Evolutionary conservation across 2,797 vertebrate species (phyloP), one percentile per base, ranked within the genome.

Genomic region (Protonibea diacanthus): DNA sequence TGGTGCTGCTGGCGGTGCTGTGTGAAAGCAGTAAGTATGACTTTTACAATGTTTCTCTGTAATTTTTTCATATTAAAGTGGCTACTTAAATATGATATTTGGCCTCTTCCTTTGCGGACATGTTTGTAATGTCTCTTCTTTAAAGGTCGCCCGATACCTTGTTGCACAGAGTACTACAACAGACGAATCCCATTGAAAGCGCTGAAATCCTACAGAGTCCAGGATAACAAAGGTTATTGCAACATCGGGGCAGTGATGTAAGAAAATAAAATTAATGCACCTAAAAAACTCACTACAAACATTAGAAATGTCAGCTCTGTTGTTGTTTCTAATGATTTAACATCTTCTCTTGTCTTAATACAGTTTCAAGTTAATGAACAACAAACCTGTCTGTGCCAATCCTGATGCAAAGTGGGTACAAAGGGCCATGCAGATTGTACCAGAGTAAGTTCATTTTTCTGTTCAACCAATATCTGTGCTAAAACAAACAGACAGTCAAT

Each of bases 181-280:
- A 17, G 10, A 0, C 33, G 44, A 23, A n/a, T 93, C 13, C 1
- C 42, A 40, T 3, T 83, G 10, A 38, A 12, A 23, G 0, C 7
- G 3, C 71, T 94, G 47, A 88, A 27, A 72, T 21, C n/a, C 49
- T 91, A 80, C 80, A 66, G 0, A 0, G 2, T 62, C 6, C 92
- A 93, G 81, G 44, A 82, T 0, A 0, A 18, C 67, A 89, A 33
- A 18, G 49, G 18, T 18, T 15, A 40, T 69, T 94, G 94, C 76
- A 78, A 91, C 62, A 68, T 92, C 38, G 72, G 76, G 4, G 87
- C 92, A 58, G 38, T 87, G 15, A 84, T 93, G 91, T 92, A 90
- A 94, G 90, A 57, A 62, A 15, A 60, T 8, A 27, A 29, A 13
- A 49, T 8, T 18, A 51, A 1, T 63, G 18, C 2, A 64, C 10